These are phyloP conservation scores for Leucoraja ocellata DNA, from an alignment of 2,797 vertebrate species.

Conservation along the genomic window DNA sequence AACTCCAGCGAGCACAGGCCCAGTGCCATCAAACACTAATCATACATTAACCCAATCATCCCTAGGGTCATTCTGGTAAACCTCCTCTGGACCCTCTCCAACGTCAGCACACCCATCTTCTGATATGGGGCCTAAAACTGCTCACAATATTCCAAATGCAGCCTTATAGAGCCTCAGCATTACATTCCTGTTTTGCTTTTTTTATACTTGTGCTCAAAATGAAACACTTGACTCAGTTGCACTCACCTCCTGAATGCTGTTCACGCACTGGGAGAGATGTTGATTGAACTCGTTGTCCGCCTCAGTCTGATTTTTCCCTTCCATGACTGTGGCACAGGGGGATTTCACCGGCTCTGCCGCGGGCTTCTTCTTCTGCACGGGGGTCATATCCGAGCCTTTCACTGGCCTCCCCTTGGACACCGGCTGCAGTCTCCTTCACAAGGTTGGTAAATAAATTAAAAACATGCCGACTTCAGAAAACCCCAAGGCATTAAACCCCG, in stretches of 20 bases:
- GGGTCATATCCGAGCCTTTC: constrained; percentile 48
- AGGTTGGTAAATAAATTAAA: not conserved
- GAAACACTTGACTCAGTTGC: too few relatives aligned
- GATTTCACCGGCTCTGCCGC: constrained; percentile 44
- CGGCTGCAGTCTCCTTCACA: constrained; percentile 51
- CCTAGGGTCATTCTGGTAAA: too few relatives aligned
- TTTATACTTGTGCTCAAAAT: too few relatives aligned
- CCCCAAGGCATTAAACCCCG: not conserved
- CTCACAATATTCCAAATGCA: too few relatives aligned
- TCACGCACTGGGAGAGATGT: constrained; percentile 53
- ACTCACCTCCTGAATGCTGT: constrained; percentile 56
- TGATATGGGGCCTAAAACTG: too few relatives aligned
- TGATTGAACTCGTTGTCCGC: constrained; percentile 52
- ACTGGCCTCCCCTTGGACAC: constrained; percentile 51
- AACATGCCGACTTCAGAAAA: not conserved
- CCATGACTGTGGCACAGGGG: constrained; percentile 53
- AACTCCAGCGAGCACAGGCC: too few relatives aligned
- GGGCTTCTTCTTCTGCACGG: constrained; percentile 32
- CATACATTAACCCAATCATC: too few relatives aligned
- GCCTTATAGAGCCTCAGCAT: too few relatives aligned
- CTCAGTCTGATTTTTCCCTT: constrained; percentile 54
- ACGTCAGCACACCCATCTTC: too few relatives aligned
- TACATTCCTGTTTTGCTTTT: too few relatives aligned
- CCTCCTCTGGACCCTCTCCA: too few relatives aligned
- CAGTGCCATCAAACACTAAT: too few relatives aligned